These are phyloP conservation scores for Automeris io DNA, from an alignment of 2,888 invertebrate genomes.

Conservation along the genomic window DNA sequence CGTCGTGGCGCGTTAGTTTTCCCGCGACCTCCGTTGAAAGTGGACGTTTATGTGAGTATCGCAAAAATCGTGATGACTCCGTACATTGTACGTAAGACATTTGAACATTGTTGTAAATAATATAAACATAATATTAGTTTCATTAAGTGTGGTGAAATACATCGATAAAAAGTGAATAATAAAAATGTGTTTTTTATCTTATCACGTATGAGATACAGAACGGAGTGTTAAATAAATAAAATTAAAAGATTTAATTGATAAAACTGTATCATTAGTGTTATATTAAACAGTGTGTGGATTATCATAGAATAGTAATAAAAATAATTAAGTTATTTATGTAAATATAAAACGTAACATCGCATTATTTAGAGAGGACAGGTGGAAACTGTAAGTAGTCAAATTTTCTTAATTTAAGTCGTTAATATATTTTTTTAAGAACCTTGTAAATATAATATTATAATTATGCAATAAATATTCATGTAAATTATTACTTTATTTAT, in stretches of 20 bases:
- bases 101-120: background rate
- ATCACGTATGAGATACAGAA: background rate
- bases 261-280: background rate
- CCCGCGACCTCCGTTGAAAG: conserved; percentile 20
- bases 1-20: conserved; percentile 22
- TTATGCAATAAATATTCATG: no score
- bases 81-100: conserved; percentile 5
- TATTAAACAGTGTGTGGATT: background rate
- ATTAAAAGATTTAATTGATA: background rate
- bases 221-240: background rate
- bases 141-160: conserved; percentile 7
- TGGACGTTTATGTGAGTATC: conserved; percentile 19
- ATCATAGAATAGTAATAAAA: background rate
- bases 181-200: background rate
- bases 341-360: no score
- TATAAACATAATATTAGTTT: background rate
- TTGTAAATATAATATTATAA: no score
- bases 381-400: no score
- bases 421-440: no score
- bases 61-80: conserved; percentile 2
- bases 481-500: no score
- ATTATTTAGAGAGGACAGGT: no score
- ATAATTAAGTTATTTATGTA: no score
- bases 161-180: background rate
- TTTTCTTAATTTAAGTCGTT: no score